Conservation (phyloP, 2,888 invertebrate genomes). For the Pinctada fucata region DNA sequence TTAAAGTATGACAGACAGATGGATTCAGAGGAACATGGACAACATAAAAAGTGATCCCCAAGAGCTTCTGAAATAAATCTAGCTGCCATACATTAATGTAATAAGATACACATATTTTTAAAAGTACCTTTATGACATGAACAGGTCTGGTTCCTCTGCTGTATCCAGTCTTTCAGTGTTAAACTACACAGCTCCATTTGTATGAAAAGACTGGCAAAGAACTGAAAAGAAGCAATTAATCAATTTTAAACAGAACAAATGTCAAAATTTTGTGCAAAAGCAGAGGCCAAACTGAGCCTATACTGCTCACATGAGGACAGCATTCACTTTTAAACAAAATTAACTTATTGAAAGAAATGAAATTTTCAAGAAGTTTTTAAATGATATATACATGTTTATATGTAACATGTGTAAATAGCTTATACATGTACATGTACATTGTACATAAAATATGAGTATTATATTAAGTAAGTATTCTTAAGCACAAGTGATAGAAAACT, state of each 20-base stretch:
- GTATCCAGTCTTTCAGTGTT: conserved; percentile 87
- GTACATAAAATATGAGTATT: not conserved
- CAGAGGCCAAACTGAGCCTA: too few relatives aligned
- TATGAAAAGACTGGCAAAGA: conserved; percentile 83
- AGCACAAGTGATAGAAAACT: too few relatives aligned
- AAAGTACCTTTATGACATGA: conserved; percentile 17
- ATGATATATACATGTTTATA: not conserved
- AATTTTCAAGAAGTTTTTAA: not conserved
- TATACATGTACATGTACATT: not conserved
- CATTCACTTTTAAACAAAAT: not conserved
- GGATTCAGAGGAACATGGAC: too few relatives aligned
- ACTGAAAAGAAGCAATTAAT: conserved; percentile 49
- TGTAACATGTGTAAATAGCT: not conserved
- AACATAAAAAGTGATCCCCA: too few relatives aligned
- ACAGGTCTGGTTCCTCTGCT: conserved; percentile 80
- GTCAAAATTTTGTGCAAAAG: not conserved
- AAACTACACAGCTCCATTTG: conserved; percentile 90
- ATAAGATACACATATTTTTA: too few relatives aligned
- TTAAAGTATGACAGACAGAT: too few relatives aligned
- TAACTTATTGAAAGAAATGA: not conserved
- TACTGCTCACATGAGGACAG: not conserved
- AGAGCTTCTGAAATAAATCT: too few relatives aligned
- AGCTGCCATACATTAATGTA: too few relatives aligned
- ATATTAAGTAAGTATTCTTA: too few relatives aligned
- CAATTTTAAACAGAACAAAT: not conserved